phyloP scores from a whole-genome alignment of 1,140 invertebrate species.

The Maconellicoccus hirsutus region DNA sequence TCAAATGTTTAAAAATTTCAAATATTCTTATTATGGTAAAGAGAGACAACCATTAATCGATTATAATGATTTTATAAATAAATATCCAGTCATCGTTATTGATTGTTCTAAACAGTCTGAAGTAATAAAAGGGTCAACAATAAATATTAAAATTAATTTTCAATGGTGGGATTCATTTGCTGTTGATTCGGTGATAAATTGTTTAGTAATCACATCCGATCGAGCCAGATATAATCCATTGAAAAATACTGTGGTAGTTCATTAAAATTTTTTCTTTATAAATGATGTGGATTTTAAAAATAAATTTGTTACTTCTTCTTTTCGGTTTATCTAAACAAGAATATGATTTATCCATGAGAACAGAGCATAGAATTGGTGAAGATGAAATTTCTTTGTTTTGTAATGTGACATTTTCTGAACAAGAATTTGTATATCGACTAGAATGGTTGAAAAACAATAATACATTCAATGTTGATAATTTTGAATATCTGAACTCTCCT shows the following conservation, averaged over 20 bases:
- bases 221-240: background rate
- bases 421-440: too few species aligned
- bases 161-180: background rate
- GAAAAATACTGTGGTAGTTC: background rate
- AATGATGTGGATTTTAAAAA: constrained; percentile 2
- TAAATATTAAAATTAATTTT: background rate
- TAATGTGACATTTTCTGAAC: too few species aligned
- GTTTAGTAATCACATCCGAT: background rate
- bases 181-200: background rate
- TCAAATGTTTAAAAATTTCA: background rate
- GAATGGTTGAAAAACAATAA: constrained; percentile 10
- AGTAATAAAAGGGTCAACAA: background rate
- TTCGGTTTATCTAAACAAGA: background rate
- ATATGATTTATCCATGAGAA: background rate
- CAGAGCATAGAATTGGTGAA: background rate
- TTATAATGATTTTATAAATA: background rate
- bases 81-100: background rate
- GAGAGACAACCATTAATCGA: background rate
- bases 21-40: background rate
- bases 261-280: background rate
- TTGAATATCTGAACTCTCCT: too few species aligned
- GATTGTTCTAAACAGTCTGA: constrained; percentile 5
- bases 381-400: constrained; percentile 10
- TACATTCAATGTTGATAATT: constrained; percentile 10
- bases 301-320: background rate